Evolutionary conservation across 1,140 invertebrate species (phyloP).

Genomic region (Pogonus chalceus): DNA sequence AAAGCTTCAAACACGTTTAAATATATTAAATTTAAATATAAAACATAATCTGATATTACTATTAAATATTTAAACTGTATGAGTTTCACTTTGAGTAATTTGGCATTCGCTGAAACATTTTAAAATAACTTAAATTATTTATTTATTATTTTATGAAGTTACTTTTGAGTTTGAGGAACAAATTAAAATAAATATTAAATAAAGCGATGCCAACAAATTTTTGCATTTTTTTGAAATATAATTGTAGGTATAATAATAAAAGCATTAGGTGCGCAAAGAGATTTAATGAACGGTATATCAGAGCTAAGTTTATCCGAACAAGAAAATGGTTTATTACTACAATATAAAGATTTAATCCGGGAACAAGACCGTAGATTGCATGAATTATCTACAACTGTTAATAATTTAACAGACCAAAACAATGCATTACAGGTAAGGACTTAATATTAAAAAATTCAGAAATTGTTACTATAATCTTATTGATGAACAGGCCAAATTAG

Average conservation of each 20-base stretch:
- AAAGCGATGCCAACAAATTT: too few relatives aligned
- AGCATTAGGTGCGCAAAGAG: constrained; percentile 40
- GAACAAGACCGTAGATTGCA: constrained; percentile 72
- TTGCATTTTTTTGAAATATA: constrained; percentile 4
- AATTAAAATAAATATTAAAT: too few relatives aligned
- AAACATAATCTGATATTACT: too few relatives aligned
- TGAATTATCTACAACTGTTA: constrained; percentile 36
- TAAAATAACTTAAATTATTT: too few relatives aligned
- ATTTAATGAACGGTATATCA: constrained; percentile 39
- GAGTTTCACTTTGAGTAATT: too few relatives aligned
- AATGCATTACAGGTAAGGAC: neutral
- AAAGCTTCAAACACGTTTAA: too few relatives aligned
- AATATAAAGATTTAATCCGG: constrained; percentile 84
- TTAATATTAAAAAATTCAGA: neutral
- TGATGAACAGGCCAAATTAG: constrained; percentile 54
- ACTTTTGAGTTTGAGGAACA: too few relatives aligned
- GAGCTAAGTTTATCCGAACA: constrained; percentile 43
- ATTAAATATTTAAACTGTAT: too few relatives aligned
- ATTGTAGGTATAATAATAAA: constrained; percentile 42
- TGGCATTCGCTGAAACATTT: too few relatives aligned
- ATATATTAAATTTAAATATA: too few relatives aligned
- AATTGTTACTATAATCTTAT: constrained; percentile 16
- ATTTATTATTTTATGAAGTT: too few relatives aligned
- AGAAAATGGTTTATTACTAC: constrained; percentile 51
- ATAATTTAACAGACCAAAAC: neutral